phyloP scores from a whole-genome alignment of 1,140 invertebrate genomes.

The Danaus melanippus region DNA sequence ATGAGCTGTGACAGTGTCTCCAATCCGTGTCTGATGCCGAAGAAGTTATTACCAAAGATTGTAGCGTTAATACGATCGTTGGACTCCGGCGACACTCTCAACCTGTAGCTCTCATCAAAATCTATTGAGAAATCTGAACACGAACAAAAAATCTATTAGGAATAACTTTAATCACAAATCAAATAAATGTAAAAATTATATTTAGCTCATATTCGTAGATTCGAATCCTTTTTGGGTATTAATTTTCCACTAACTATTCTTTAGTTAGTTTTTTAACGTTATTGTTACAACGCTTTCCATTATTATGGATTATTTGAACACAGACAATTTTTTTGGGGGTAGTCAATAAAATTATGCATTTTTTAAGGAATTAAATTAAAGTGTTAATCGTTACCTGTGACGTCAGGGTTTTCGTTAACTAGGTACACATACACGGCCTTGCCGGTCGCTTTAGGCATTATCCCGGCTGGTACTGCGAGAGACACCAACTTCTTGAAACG shows the following conservation, averaged over 20 bases:
- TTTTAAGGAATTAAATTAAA: too few species aligned
- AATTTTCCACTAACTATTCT: too few species aligned
- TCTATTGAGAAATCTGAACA: slow-evolving; percentile 65
- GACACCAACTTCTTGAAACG: slow-evolving; percentile 37
- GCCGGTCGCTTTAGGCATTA: slow-evolving; percentile 36
- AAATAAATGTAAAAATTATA: not conserved
- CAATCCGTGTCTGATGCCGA: slow-evolving; percentile 82
- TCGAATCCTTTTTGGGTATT: too few species aligned
- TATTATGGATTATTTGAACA: too few species aligned
- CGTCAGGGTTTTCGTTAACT: slow-evolving; percentile 40
- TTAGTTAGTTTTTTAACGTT: too few species aligned
- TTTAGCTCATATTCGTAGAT: not conserved
- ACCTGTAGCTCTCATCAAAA: slow-evolving; percentile 79
- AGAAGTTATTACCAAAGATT: slow-evolving; percentile 78
- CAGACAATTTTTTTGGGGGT: too few species aligned
- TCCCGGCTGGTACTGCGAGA: slow-evolving; percentile 30
- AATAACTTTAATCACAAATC: not conserved
- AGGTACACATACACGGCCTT: slow-evolving; percentile 41
- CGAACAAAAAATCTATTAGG: not conserved
- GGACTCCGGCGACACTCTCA: slow-evolving; percentile 67
- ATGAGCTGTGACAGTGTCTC: slow-evolving; percentile 86
- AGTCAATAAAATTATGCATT: too few species aligned
- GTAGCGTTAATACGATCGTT: slow-evolving; percentile 73
- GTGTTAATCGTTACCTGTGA: slow-evolving; percentile 30
- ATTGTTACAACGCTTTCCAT: too few species aligned